These are phyloP conservation scores for Ips nitidus DNA, from an alignment of 1,140 invertebrate genomes.

Conservation along the genomic window DNA sequence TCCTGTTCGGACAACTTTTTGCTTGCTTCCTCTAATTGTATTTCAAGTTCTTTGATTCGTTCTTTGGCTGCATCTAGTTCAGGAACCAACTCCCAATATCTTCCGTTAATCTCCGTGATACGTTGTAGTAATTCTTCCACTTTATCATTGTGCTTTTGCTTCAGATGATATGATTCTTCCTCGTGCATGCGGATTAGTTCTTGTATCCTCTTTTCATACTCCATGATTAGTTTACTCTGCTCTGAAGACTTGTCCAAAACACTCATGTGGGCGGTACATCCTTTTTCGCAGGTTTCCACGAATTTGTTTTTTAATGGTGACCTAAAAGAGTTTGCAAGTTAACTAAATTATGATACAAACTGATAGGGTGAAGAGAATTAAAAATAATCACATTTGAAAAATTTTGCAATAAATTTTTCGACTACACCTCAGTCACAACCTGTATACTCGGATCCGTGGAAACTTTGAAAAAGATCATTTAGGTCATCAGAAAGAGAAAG, in stretches of 20 bases:
- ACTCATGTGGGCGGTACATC: constrained; percentile 55
- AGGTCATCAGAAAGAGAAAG: too few species aligned
- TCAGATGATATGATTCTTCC: constrained; percentile 69
- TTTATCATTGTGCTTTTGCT: constrained; percentile 77
- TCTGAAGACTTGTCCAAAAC: constrained; percentile 59
- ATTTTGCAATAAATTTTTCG: too few species aligned
- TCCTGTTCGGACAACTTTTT: constrained; percentile 70
- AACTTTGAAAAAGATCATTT: too few species aligned
- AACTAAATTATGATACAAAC: too few species aligned
- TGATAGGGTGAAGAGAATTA: too few species aligned
- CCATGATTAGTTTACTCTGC: constrained; percentile 65
- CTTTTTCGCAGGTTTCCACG: constrained; percentile 58
- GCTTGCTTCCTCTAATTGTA: constrained; percentile 67
- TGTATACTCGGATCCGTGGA: too few species aligned
- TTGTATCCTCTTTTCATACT: constrained; percentile 72
- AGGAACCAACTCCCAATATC: constrained; percentile 69
- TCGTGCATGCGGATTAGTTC: constrained; percentile 70
- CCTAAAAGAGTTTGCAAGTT: not conserved
- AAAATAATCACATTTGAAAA: too few species aligned
- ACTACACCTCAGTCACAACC: too few species aligned
- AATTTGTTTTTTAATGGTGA: constrained; percentile 42
- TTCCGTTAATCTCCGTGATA: constrained; percentile 74
- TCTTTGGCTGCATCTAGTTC: constrained; percentile 69
- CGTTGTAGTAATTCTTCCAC: constrained; percentile 75
- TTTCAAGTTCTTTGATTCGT: constrained; percentile 65